A percentile compares a stretch with the other conserved stretches of the same genome.
These are phyloP conservation scores for Dryobota labecula DNA, from an alignment of 2,888 invertebrate species.

Conservation along the genomic window DNA sequence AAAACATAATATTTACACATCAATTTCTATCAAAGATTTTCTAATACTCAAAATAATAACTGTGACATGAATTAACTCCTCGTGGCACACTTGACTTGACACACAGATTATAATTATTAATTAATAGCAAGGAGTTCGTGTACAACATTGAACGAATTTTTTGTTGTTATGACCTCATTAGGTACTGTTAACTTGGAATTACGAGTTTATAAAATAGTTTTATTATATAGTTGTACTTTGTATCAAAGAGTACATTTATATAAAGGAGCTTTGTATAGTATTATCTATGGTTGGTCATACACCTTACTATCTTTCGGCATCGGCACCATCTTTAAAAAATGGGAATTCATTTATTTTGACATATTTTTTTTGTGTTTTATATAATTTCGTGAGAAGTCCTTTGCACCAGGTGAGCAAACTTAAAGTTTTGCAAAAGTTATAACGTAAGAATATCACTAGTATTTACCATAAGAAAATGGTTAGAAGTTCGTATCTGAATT, in stretches of 20 bases:
- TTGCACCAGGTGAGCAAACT: conserved; percentile 19
- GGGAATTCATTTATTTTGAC: conserved; percentile 1
- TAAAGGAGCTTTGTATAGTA: no score
- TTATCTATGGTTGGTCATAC: background rate
- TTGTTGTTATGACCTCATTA: background rate
- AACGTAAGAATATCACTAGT: background rate
- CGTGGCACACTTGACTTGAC: conserved; percentile 9
- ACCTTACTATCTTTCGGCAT: background rate
- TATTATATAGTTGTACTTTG: no score
- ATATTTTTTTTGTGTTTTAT: background rate
- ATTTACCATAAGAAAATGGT: background rate
- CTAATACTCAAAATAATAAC: background rate
- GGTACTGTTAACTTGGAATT: background rate
- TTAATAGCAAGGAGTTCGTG: conserved; percentile 1
- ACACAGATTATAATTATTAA: background rate
- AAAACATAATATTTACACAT: conserved; percentile 15
- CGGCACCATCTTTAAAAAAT: background rate
- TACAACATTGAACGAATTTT: background rate
- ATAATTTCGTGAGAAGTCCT: background rate
- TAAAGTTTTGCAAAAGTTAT: background rate
- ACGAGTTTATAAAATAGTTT: background rate
- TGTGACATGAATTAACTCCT: background rate
- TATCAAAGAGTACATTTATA: no score
- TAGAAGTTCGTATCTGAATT: background rate
- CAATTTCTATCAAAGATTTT: conserved; percentile 31